phyloP scores from a whole-genome alignment of 2,797 vertebrate species.

The Myotis myotis region DNA sequence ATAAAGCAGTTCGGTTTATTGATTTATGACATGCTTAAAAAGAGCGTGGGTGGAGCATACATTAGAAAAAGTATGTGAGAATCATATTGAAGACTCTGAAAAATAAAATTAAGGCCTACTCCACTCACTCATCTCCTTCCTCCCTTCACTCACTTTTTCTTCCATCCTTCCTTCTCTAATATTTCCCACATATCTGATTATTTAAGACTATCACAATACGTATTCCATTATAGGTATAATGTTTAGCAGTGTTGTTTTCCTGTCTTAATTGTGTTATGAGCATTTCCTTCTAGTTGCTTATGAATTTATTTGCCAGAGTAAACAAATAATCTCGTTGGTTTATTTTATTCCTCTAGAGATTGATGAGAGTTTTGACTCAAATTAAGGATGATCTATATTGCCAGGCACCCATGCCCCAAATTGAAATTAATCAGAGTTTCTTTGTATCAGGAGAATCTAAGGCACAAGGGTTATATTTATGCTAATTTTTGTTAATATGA shows the following conservation, averaged over 20 bases:
- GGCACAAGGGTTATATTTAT: conserved; percentile 71
- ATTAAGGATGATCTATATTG: conserved; percentile 57
- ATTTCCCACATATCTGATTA: not conserved
- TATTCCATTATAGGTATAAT: not conserved
- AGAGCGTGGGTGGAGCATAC: not conserved
- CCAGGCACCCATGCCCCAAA: conserved; percentile 38
- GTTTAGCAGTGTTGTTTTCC: not conserved
- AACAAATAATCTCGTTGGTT: not conserved
- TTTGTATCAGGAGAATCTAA: conserved; percentile 26
- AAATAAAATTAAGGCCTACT: not conserved
- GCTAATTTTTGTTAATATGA: conserved; percentile 66
- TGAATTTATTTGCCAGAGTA: not conserved
- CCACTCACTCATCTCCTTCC: not conserved
- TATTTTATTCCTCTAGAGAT: not conserved
- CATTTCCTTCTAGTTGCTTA: conserved; percentile 12
- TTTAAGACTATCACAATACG: not conserved
- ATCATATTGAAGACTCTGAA: not conserved
- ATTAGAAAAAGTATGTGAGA: not conserved
- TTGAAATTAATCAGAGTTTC: conserved; percentile 63
- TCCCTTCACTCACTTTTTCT: accelerated
- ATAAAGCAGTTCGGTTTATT: not conserved
- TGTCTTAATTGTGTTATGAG: not conserved
- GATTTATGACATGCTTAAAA: not conserved
- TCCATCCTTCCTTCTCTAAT: not conserved
- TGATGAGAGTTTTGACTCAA: conserved; percentile 1